These are phyloP conservation scores for Gallinago paraguaiae DNA, from an alignment of 2,113 vertebrate species.

Conservation along the genomic window DNA sequence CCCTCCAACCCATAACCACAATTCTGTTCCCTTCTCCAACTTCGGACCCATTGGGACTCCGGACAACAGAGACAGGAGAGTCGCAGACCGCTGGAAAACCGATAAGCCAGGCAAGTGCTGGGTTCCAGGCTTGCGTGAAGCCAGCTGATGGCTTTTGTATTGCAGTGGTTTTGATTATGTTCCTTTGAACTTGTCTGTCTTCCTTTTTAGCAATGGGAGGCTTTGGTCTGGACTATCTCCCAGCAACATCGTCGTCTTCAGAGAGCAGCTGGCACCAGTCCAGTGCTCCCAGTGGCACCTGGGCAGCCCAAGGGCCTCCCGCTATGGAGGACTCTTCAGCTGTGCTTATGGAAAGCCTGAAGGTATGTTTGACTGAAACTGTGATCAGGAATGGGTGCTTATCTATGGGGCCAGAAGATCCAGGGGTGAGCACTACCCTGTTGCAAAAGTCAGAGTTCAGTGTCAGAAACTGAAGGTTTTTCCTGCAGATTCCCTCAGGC, in stretches of 20 bases:
- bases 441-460: neutral
- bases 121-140: neutral
- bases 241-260: constrained; percentile 79
- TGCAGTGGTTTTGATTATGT: neutral
- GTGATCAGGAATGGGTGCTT: neutral
- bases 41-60: constrained; percentile 96
- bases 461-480: neutral
- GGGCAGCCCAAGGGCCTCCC: constrained; percentile 87
- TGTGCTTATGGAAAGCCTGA: constrained; percentile 94
- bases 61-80: constrained; percentile 91
- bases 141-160: neutral
- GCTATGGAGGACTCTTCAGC: constrained; percentile 93
- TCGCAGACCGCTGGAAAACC: constrained; percentile 92
- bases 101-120: constrained; percentile 88
- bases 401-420: neutral
- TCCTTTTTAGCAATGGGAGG: constrained; percentile 81
- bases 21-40: constrained; percentile 90
- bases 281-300: constrained; percentile 80
- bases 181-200: neutral
- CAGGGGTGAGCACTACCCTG: neutral
- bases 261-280: constrained; percentile 93
- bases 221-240: constrained; percentile 94
- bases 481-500: neutral
- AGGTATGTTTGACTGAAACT: constrained; percentile 75
- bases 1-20: constrained; percentile 95